Evolutionary conservation across 2,888 invertebrate species (phyloP).

Genomic region (Leptopilina drosophilae): DNA sequence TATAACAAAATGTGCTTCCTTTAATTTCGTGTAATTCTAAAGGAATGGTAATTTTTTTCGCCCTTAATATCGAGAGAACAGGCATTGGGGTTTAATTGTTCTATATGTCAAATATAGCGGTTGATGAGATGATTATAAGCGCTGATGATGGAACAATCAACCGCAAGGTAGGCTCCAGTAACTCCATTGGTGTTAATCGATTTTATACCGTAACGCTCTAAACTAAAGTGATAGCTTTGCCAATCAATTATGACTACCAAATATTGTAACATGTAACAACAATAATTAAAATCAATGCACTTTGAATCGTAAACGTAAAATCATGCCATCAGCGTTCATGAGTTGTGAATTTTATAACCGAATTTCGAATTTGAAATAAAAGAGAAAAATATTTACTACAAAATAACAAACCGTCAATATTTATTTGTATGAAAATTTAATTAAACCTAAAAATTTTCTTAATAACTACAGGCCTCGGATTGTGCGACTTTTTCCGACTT

Average conservation of each 20-base stretch:
- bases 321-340: not conserved
- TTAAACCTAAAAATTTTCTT: no score
- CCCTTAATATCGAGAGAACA: no score
- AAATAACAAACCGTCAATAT: no score
- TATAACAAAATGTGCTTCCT: no score
- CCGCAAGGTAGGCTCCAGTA: not conserved
- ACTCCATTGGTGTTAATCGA: conserved; percentile 18
- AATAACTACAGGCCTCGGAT: no score
- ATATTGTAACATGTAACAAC: not conserved
- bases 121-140: conserved; percentile 14
- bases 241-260: conserved; percentile 23
- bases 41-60: no score
- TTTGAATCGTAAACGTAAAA: not conserved
- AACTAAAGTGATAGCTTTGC: conserved; percentile 21
- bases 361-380: no score
- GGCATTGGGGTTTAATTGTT: not conserved
- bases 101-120: not conserved
- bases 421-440: no score
- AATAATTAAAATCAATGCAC: not conserved
- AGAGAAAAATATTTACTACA: no score
- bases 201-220: not conserved
- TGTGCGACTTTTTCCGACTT: no score
- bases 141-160: conserved; percentile 20
- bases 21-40: no score
- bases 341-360: no score